phyloP scores from a whole-genome alignment of 2,888 invertebrate species.

The Dicranocentrus wangi region DNA sequence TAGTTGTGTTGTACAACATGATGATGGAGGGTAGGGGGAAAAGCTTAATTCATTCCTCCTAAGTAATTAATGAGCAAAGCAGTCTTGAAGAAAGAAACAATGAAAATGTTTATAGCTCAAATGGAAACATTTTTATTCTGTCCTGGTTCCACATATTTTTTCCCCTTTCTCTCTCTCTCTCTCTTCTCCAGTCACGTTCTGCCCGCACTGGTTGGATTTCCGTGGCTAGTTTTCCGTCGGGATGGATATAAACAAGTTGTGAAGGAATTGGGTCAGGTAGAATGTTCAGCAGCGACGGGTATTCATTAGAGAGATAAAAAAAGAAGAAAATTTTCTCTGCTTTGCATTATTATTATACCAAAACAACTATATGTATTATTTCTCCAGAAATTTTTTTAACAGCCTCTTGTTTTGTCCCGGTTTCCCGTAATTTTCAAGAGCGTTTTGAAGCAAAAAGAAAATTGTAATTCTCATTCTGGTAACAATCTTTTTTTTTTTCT shows the following conservation, averaged over 20 bases:
- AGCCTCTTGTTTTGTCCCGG: no score
- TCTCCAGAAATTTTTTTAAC: no score
- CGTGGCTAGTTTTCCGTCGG: slow-evolving; percentile 5
- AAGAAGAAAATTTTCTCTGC: no score
- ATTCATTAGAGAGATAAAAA: no score
- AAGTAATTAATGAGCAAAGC: slow-evolving; percentile 52
- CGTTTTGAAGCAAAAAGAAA: no score
- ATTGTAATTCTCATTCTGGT: no score
- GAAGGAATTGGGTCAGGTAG: slow-evolving; percentile 34
- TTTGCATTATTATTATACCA: no score
- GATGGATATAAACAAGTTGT: slow-evolving; percentile 20
- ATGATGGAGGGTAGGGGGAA: not conserved
- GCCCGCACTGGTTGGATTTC: slow-evolving; percentile 1
- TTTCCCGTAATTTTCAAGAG: no score
- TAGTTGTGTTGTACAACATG: slow-evolving; percentile 7
- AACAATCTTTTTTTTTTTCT: no score
- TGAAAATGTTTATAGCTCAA: slow-evolving; percentile 15
- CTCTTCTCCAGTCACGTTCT: not conserved
- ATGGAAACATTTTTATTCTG: slow-evolving; percentile 23
- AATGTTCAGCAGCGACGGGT: no score
- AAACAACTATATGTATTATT: no score
- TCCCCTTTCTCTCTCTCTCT: not conserved
- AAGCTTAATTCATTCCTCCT: slow-evolving; percentile 37
- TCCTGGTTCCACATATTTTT: no score
- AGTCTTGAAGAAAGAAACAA: slow-evolving; percentile 25